Percentiles rank a stretch among this genome's conserved stretches.
These are phyloP conservation scores for Electrophaes corylata DNA, from an alignment of 2,888 invertebrate genomes.

Conservation along the genomic window DNA sequence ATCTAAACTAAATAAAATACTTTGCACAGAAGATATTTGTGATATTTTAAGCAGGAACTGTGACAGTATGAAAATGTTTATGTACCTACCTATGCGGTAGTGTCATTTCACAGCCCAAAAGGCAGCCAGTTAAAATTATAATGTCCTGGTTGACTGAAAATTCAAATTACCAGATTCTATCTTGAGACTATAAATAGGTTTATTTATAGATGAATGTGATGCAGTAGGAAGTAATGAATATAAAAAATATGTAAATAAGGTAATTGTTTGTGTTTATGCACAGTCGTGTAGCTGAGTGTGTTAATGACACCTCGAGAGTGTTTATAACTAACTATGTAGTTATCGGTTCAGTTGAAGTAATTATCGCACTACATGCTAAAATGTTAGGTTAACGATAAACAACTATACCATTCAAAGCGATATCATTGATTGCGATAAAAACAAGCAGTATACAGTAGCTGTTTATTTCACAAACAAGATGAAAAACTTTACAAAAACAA, in stretches of 20 bases:
- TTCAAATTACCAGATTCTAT: not conserved
- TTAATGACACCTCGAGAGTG: conserved; percentile 46
- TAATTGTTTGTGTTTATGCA: conserved; percentile 48
- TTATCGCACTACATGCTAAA: conserved; percentile 53
- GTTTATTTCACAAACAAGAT: not conserved
- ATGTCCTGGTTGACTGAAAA: not conserved
- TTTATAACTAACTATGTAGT: conserved; percentile 20
- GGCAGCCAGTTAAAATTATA: not conserved
- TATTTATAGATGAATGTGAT: conserved; percentile 26
- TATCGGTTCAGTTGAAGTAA: conserved; percentile 58
- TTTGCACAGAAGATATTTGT: not conserved
- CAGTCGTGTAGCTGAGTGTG: conserved; percentile 44
- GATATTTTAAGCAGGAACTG: not conserved
- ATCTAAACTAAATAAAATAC: too few relatives aligned
- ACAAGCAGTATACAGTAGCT: not conserved
- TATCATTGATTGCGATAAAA: not conserved
- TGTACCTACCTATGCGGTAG: not conserved
- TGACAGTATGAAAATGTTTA: not conserved
- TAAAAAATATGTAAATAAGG: conserved; percentile 36
- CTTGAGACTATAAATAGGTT: conserved; percentile 9
- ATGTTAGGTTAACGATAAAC: not conserved
- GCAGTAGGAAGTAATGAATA: conserved; percentile 27
- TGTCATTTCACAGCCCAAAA: not conserved
- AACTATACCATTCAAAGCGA: not conserved
- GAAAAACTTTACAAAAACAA: not conserved